Conservation (phyloP, 2,797 vertebrate species). For the Tadarida brasiliensis region DNA sequence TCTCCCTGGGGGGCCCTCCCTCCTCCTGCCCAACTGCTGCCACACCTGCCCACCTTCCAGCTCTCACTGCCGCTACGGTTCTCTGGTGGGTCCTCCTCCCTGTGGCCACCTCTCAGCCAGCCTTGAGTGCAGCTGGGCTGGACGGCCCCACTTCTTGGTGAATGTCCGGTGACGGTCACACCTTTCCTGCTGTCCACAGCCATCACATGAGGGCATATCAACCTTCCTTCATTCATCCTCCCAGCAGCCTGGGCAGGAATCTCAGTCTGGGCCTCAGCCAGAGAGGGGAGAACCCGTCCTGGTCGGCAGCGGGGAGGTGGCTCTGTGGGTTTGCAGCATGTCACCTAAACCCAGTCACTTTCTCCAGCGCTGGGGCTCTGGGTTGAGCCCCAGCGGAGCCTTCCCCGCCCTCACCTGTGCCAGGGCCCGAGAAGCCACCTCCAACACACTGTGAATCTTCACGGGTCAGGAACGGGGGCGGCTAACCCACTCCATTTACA, state of each 20-base stretch:
- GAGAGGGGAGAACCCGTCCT: not conserved
- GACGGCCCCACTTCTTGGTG: not conserved
- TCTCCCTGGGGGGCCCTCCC: not conserved
- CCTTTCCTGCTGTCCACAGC: not conserved
- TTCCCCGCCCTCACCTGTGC: rapidly evolving
- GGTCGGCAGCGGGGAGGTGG: not conserved
- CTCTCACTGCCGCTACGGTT: not conserved
- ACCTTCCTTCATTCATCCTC: not conserved
- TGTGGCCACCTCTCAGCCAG: rapidly evolving
- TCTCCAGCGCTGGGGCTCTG: not conserved
- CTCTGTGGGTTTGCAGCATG: rapidly evolving
- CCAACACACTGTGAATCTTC: rapidly evolving
- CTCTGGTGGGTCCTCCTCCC: rapidly evolving
- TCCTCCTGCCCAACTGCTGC: not conserved
- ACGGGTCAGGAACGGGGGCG: not conserved
- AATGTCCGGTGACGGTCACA: rapidly evolving
- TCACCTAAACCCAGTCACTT: rapidly evolving
- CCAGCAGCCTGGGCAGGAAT: not conserved
- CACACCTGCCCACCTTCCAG: not conserved
- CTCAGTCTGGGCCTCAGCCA: rapidly evolving
- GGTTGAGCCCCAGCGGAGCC: not conserved
- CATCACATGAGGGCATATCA: rapidly evolving
- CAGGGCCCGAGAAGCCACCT: too few relatives aligned
- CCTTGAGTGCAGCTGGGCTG: not conserved
- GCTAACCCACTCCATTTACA: not conserved